Percentiles rank a stretch among this genome's conserved stretches.
Conservation (phyloP, 2,888 invertebrate genomes). For the Dermolepida albohirtum region DNA sequence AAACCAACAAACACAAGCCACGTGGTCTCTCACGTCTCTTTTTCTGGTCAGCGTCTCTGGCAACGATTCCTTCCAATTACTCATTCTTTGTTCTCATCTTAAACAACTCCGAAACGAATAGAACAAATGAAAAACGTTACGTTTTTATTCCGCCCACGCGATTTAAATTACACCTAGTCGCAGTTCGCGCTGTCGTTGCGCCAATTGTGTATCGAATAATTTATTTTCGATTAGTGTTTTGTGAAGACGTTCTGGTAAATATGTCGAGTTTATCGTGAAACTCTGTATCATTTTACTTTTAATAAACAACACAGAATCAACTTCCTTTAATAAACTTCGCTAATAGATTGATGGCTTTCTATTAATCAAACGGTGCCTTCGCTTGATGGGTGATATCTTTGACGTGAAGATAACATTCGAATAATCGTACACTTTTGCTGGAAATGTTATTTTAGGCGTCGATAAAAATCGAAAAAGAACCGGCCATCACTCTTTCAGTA, state of each 20-base stretch:
- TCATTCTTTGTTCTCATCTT: constrained; percentile 31
- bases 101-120: constrained; percentile 8
- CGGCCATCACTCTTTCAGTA: too few species aligned
- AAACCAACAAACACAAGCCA: constrained; percentile 35
- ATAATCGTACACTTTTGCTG: background rate
- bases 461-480: too few species aligned
- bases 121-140: constrained; percentile 15
- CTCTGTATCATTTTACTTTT: constrained; percentile 17
- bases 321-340: constrained; percentile 27
- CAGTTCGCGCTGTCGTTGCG: background rate
- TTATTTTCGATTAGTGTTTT: constrained; percentile 25
- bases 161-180: constrained; percentile 10
- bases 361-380: constrained; percentile 17
- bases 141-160: constrained; percentile 7
- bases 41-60: constrained; percentile 33
- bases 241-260: constrained; percentile 30
- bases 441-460: too few species aligned
- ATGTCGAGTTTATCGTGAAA: constrained; percentile 17
- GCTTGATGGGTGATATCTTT: background rate
- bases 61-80: constrained; percentile 34
- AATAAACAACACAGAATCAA: constrained; percentile 14
- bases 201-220: constrained; percentile 15
- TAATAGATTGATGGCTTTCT: constrained; percentile 8
- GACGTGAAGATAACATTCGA: background rate
- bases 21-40: constrained; percentile 16